phyloP scores from a whole-genome alignment of 2,113 vertebrate species.

The Rhynchomys soricoides region DNA sequence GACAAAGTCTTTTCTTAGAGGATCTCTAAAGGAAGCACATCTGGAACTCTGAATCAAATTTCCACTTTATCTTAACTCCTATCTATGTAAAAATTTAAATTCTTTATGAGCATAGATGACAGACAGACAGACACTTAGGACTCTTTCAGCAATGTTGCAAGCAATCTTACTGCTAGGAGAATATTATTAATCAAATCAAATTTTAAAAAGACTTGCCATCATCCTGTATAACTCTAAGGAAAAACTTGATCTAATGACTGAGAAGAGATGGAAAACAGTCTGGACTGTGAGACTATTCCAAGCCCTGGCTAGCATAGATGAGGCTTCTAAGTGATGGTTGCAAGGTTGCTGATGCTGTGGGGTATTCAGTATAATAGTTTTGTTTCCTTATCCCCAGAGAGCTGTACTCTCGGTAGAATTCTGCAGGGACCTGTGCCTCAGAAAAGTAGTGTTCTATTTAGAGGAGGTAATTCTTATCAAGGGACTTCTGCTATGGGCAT shows the following conservation, averaged over 20 bases:
- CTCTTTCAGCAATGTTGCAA: background rate
- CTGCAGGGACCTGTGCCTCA: background rate
- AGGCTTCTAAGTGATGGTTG: background rate
- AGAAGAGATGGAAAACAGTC: background rate
- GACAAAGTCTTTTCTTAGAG: background rate
- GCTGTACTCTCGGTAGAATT: background rate
- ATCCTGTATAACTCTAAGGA: background rate
- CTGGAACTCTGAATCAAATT: background rate
- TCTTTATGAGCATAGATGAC: background rate
- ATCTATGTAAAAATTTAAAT: background rate
- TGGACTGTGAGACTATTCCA: background rate
- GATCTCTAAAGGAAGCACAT: background rate
- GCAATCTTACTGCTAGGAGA: background rate
- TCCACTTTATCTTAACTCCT: background rate
- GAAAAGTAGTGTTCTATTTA: conserved; percentile 14
- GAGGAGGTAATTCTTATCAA: background rate
- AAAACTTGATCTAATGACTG: background rate
- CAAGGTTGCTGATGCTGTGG: background rate
- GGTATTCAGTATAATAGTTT: background rate
- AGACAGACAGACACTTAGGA: background rate
- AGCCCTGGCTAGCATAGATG: background rate
- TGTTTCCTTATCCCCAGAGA: background rate
- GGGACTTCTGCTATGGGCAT: background rate
- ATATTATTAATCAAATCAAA: background rate
- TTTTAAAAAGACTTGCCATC: background rate